Evolutionary conservation across 1,140 invertebrate species (phyloP), one percentile per base, ranked within the genome.

Genomic region (Penaeus chinensis): DNA sequence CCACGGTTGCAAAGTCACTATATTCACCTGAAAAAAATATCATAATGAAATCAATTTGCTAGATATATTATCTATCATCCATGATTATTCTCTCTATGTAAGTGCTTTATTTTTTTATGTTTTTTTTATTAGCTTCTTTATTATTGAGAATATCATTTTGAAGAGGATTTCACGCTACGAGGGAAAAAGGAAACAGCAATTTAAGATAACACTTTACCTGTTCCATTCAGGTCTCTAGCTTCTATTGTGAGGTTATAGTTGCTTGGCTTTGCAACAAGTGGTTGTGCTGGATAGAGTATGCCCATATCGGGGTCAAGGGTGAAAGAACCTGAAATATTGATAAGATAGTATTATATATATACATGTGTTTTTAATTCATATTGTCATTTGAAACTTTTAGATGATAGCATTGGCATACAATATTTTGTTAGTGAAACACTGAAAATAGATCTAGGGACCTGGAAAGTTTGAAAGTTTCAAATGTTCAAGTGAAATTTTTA

Each of bases 261-360:
- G 24, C 71, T 71, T 62, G 63, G 78, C 8, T 71, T 82, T 42
- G 85, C 84, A 18, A 93, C 90, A 18, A 97, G 93, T 5, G 95
- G 94, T 74, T 94, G 93, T 0, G 95, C 94, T 0, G 96, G 95
- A 92, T 96, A 96, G 3, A 97, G 92, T 89, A 97, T 95, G 47
- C 96, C 96, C 8, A 94, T 94, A 84, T 94, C 93, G 24, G 94
- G 93, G 89, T 97, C 96, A 71, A 97, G 92, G 19, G 93, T 92
- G 91, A 97, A 97, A 77, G 92, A 61, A 92, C 92, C 87, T 84
- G 66, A 5, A 84, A 84, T 74, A 66, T 7, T 54, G 54, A 11
- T 54, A 37, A 32, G 24, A 54, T 5, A 24, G 63, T 63, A 82
- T 90, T 20, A 37, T 47, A 8, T 7, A 42, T 62, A 18, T 10